Evolutionary conservation across 2,113 vertebrate genomes (phyloP).

Genomic region (Toxotes chatareus): DNA sequence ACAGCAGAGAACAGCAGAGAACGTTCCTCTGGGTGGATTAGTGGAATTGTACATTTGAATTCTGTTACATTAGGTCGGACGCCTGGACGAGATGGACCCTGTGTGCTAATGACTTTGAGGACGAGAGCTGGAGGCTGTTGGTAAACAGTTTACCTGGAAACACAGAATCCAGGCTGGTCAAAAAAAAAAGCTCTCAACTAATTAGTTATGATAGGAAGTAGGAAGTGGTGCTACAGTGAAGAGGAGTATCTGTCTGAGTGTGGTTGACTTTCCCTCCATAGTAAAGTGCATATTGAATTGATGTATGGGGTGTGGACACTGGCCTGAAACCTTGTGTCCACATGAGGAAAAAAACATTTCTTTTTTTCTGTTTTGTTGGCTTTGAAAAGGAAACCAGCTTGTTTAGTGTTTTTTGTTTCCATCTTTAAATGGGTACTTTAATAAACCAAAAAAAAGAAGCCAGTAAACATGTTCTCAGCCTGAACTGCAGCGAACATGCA

Average conservation of each 20-base stretch:
- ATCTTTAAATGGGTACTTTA: neutral
- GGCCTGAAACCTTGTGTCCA: neutral
- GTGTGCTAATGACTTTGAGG: neutral
- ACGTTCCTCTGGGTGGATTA: neutral
- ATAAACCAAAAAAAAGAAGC: no score
- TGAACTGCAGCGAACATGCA: no score
- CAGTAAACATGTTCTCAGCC: no score
- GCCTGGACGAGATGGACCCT: neutral
- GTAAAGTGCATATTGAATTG: neutral
- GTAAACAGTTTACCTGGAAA: neutral
- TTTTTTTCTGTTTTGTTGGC: no score
- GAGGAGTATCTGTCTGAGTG: neutral
- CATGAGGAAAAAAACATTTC: neutral
- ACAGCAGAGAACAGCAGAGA: slow-evolving; percentile 20
- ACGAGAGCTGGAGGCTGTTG: neutral
- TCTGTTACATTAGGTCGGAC: neutral
- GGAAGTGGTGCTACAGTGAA: neutral
- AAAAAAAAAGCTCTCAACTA: neutral
- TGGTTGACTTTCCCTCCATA: no score
- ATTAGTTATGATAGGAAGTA: neutral
- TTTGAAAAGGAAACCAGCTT: neutral
- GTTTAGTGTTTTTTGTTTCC: neutral
- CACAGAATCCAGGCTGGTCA: neutral
- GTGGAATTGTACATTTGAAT: slow-evolving; percentile 7
- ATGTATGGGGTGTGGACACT: neutral